Evolutionary conservation across 2,888 invertebrate genomes (phyloP).

Genomic region (Plusia festucae): DNA sequence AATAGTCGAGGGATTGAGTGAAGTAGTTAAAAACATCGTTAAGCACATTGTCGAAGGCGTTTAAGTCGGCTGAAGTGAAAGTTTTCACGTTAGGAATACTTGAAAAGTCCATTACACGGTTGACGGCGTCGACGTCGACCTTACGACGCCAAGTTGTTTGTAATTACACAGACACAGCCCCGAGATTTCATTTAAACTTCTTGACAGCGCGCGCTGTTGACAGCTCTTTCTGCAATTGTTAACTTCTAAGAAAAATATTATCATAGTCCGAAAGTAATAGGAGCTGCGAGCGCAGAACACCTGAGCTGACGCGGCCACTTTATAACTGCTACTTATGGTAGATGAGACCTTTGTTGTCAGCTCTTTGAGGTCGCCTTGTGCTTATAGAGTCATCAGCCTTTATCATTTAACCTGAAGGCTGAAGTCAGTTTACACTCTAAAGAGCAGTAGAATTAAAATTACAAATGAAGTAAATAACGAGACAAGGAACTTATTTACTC

Average conservation of each 20-base stretch:
- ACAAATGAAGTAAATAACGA: too few relatives aligned
- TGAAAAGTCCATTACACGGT: conserved; percentile 88
- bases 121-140: conserved; percentile 79
- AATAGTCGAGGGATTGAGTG: conserved; percentile 76
- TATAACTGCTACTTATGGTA: conserved; percentile 37
- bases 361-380: too few relatives aligned
- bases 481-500: too few relatives aligned
- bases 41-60: conserved; percentile 85
- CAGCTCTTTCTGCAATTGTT: conserved; percentile 77
- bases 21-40: conserved; percentile 87
- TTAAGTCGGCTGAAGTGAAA: conserved; percentile 82
- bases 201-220: conserved; percentile 77
- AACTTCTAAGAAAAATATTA: conserved; percentile 72
- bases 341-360: conserved; percentile 25
- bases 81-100: conserved; percentile 88
- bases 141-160: conserved; percentile 81
- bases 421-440: too few relatives aligned
- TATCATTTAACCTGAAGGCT: too few relatives aligned
- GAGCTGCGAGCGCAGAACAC: conserved; percentile 27
- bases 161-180: conserved; percentile 85
- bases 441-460: too few relatives aligned
- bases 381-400: too few relatives aligned
- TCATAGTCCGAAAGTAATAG: conserved; percentile 39
- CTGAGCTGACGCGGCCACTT: conserved; percentile 30
- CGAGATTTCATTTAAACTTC: conserved; percentile 86